Percentiles rank a stretch among this genome's conserved stretches.
phyloP scores from a whole-genome alignment of 2,797 vertebrate species.

The Scomberomorus guttatus region DNA sequence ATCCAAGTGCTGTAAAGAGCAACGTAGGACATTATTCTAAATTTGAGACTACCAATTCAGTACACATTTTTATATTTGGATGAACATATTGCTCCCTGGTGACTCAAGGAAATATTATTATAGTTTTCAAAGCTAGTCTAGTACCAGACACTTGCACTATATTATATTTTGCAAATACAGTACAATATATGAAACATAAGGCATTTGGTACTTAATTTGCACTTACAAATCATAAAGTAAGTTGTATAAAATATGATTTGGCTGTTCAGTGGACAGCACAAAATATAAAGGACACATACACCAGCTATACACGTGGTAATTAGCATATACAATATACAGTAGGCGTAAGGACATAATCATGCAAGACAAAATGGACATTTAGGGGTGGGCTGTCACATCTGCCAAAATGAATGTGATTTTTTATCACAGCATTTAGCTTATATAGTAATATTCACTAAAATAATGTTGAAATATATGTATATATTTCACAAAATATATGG shows the following conservation, averaged over 20 bases:
- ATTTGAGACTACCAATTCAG: conserved; percentile 5
- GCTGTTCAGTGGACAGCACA: not conserved
- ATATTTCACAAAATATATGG: not conserved
- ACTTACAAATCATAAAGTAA: not conserved
- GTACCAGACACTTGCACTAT: not conserved
- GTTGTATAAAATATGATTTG: not conserved
- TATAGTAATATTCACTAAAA: not conserved
- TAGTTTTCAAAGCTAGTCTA: not conserved
- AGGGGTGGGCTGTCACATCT: not conserved
- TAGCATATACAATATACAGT: not conserved
- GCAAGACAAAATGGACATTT: not conserved
- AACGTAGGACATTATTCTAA: conserved; percentile 16
- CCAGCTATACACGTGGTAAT: not conserved
- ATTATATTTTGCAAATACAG: not conserved
- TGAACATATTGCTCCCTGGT: not conserved
- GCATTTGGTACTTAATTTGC: not conserved
- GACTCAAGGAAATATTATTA: not conserved
- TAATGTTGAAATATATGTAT: not conserved
- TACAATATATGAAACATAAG: not conserved
- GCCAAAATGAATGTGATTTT: not conserved
- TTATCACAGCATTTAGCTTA: not conserved
- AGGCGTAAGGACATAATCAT: not conserved
- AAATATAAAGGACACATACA: not conserved
- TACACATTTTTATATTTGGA: not conserved
- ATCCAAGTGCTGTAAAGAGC: conserved; percentile 15